Conservation (phyloP, 2,888 invertebrate genomes). For the Notodonta dromedarius region DNA sequence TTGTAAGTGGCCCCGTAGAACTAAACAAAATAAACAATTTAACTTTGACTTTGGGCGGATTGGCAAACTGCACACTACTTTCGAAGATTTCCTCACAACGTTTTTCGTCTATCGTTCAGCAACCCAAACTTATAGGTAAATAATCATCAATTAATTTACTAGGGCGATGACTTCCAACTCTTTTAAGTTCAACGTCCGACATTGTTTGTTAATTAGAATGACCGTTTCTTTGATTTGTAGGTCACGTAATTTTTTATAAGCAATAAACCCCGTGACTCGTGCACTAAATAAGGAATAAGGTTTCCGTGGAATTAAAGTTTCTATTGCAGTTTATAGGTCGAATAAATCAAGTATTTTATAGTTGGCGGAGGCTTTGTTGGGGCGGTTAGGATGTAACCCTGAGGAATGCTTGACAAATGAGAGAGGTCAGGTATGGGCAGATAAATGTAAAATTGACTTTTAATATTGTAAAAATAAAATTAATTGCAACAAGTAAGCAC, state of each 20-base stretch:
- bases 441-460: neutral
- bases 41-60: too few species aligned
- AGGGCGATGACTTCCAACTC: conserved; percentile 15
- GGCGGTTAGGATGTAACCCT: too few species aligned
- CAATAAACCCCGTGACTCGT: conserved; percentile 18
- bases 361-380: neutral
- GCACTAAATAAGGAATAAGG: conserved; percentile 16
- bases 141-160: conserved; percentile 2
- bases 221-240: conserved; percentile 27
- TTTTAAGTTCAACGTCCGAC: conserved; percentile 22
- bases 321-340: neutral
- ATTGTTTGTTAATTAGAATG: conserved; percentile 37
- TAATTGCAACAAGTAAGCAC: too few species aligned
- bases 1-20: too few species aligned
- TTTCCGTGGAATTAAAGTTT: conserved; percentile 11
- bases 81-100: too few species aligned
- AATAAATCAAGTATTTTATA: conserved; percentile 1
- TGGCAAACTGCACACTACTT: too few species aligned
- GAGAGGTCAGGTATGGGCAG: neutral
- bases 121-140: too few species aligned
- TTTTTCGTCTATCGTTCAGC: too few species aligned
- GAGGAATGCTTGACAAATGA: too few species aligned
- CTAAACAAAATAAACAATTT: too few species aligned
- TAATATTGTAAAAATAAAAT: too few species aligned
- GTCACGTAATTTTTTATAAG: conserved; percentile 19